Evolutionary conservation across 2,113 vertebrate species (phyloP).

Genomic region (Piprites chloris): DNA sequence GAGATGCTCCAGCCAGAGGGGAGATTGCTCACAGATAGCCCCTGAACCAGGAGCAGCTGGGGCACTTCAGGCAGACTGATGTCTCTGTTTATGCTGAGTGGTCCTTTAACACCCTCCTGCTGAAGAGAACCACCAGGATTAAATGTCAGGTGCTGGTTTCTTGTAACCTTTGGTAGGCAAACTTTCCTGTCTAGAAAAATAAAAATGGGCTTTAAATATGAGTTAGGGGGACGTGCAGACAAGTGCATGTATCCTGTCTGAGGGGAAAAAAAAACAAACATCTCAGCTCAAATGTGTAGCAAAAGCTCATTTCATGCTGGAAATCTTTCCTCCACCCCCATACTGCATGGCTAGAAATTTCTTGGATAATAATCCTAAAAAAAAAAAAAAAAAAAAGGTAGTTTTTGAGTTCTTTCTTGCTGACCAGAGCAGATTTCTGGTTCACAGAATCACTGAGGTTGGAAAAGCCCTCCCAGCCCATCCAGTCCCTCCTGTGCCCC

Average conservation of each 20-base stretch:
- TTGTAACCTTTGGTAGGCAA: conserved; percentile 11
- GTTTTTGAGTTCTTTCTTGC: not conserved
- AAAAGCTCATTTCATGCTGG: not conserved
- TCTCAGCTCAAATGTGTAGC: not conserved
- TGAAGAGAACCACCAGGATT: conserved; percentile 5
- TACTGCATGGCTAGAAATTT: not conserved
- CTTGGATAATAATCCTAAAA: not conserved
- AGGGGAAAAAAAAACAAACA: not conserved
- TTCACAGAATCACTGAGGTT: not conserved
- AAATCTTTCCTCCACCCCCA: not conserved
- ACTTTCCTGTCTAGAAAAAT: not conserved
- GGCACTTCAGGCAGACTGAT: not conserved
- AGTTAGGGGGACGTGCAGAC: not conserved
- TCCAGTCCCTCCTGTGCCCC: not conserved
- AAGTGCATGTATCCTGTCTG: not conserved
- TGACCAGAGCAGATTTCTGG: not conserved
- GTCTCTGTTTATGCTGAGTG: conserved; percentile 13
- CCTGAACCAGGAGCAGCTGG: not conserved
- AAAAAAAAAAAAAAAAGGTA: not conserved
- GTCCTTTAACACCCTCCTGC: not conserved
- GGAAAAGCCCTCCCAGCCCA: not conserved
- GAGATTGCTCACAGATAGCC: not conserved
- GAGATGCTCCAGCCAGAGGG: not conserved
- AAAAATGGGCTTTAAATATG: not conserved
- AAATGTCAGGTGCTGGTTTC: conserved; percentile 9